These are phyloP conservation scores for Pseudoips prasinana DNA, from an alignment of 2,888 invertebrate species.

Conservation along the genomic window DNA sequence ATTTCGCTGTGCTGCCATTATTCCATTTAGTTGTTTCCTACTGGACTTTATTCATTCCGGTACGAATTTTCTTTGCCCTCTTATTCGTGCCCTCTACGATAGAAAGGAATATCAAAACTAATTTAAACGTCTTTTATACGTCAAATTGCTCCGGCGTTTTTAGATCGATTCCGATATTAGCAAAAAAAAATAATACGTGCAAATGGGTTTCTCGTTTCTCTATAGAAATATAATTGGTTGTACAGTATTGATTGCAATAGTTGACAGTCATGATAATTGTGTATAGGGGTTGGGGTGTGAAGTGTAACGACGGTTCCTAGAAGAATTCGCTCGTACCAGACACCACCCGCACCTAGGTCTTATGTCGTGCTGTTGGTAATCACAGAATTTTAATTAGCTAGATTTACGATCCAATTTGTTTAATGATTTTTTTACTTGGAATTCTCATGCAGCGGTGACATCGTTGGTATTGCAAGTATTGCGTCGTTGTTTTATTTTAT, in stretches of 20 bases:
- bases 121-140: too few species aligned
- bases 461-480: neutral
- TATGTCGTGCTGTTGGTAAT: conserved; percentile 50
- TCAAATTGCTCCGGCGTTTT: too few species aligned
- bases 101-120: conserved; percentile 6
- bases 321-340: conserved; percentile 57
- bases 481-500: conserved; percentile 1
- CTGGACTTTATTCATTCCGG: conserved; percentile 20
- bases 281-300: conserved; percentile 20
- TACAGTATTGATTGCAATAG: conserved; percentile 11
- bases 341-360: conserved; percentile 48
- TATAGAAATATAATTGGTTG: conserved; percentile 3
- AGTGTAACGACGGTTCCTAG: conserved; percentile 45
- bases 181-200: too few species aligned
- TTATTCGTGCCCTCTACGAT: too few species aligned
- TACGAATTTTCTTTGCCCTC: too few species aligned
- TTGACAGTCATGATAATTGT: conserved; percentile 24
- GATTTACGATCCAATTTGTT: conserved; percentile 12
- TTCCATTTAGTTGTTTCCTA: conserved; percentile 29
- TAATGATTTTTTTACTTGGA: conserved; percentile 15
- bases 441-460: conserved; percentile 2
- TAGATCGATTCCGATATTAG: too few species aligned
- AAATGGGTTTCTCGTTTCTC: conserved; percentile 1
- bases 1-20: conserved; percentile 34
- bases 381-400: conserved; percentile 49